These are phyloP conservation scores for Spea bombifrons DNA, from an alignment of 2,113 vertebrate genomes.

Conservation along the genomic window DNA sequence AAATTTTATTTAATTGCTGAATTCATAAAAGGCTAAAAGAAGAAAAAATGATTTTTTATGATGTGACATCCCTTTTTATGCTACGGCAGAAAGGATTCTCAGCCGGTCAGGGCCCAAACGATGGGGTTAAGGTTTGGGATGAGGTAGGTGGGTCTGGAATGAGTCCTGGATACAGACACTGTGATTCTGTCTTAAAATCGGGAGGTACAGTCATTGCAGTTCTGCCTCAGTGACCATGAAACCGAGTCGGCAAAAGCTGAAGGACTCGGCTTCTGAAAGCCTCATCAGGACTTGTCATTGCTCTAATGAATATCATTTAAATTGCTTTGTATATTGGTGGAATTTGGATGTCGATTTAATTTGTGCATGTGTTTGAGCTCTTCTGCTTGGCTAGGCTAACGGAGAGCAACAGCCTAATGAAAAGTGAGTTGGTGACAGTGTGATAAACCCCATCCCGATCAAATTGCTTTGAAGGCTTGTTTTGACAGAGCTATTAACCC, in stretches of 20 bases:
- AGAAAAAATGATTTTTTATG: slow-evolving; percentile 48
- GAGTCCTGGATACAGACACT: slow-evolving; percentile 57
- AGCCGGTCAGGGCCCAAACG: background rate
- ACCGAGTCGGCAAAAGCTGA: slow-evolving; percentile 85
- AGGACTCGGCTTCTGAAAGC: slow-evolving; percentile 86
- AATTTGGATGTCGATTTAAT: slow-evolving; percentile 99
- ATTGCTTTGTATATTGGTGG: slow-evolving; percentile 99
- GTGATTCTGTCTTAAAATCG: slow-evolving; percentile 61
- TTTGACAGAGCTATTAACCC: slow-evolving; percentile 75
- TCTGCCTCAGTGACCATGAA: slow-evolving; percentile 79
- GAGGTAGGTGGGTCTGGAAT: slow-evolving; percentile 69
- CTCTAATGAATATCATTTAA: slow-evolving; percentile 99
- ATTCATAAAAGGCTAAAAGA: slow-evolving; percentile 54
- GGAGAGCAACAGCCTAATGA: slow-evolving; percentile 91
- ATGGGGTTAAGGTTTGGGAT: slow-evolving; percentile 49
- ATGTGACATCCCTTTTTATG: too few species aligned
- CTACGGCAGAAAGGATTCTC: background rate
- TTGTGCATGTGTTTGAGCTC: slow-evolving; percentile 99
- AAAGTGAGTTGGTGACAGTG: slow-evolving; percentile 90
- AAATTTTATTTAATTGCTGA: slow-evolving; percentile 71
- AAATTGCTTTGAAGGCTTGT: slow-evolving; percentile 84
- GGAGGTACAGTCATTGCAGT: slow-evolving; percentile 73
- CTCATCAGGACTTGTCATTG: slow-evolving; percentile 98
- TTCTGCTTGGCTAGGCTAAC: slow-evolving; percentile 95
- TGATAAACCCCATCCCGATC: slow-evolving; percentile 89